Percentiles rank a stretch among this genome's conserved stretches.
phyloP scores from a whole-genome alignment of 2,888 invertebrate species.

The Phortica magna region DNA sequence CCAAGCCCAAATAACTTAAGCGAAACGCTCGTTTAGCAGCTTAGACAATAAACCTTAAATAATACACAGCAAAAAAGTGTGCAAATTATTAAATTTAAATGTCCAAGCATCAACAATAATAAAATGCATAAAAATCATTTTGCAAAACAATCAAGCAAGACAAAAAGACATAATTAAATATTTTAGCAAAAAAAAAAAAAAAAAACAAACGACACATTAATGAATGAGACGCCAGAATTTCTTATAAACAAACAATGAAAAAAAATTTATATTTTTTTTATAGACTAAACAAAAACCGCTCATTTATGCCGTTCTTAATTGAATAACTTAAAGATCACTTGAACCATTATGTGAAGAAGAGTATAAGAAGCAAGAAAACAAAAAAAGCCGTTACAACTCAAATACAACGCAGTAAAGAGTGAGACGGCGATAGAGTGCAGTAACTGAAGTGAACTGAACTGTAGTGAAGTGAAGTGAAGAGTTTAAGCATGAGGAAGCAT shows the following conservation, averaged over 20 bases:
- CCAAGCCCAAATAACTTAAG: not conserved
- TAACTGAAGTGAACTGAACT: not conserved
- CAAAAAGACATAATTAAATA: not conserved
- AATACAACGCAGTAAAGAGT: conserved; percentile 5
- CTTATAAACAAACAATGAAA: not conserved
- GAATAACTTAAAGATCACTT: conserved; percentile 20
- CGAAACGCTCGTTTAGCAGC: not conserved
- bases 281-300: not conserved
- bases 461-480: too few species aligned
- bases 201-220: not conserved
- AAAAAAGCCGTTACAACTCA: not conserved
- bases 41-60: not conserved
- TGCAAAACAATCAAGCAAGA: not conserved
- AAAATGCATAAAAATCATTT: not conserved
- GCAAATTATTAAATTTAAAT: not conserved
- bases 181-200: not conserved
- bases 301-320: conserved; percentile 1
- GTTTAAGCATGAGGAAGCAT: conserved; percentile 22
- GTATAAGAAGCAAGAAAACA: not conserved
- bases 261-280: not conserved
- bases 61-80: not conserved
- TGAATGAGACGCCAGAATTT: not conserved
- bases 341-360: not conserved
- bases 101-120: not conserved
- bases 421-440: not conserved